A percentile compares a stretch with the other conserved stretches of the same genome.
These are phyloP conservation scores for Aphidius gifuensis DNA, from an alignment of 1,140 invertebrate genomes.

Conservation along the genomic window DNA sequence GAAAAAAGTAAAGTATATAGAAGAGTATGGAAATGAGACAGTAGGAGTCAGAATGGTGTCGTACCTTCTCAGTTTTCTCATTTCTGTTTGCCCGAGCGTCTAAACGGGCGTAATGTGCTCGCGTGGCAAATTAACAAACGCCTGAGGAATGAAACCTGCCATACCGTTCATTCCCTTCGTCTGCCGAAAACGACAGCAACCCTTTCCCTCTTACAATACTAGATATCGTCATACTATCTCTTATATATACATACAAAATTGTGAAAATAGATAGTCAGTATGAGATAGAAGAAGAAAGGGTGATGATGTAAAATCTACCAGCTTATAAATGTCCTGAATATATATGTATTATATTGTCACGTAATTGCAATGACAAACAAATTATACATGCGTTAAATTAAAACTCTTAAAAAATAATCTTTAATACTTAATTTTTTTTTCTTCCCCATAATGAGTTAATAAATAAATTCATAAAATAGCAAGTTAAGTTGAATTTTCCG, in stretches of 20 bases:
- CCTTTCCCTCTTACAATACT: conserved; percentile 14
- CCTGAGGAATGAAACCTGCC: conserved; percentile 35
- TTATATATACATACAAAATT: conserved; percentile 1
- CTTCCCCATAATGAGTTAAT: too few species aligned
- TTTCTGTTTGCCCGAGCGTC: conserved; percentile 29
- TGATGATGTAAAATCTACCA: too few species aligned
- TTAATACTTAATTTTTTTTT: too few species aligned
- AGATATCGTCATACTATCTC: conserved; percentile 23
- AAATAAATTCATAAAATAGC: too few species aligned
- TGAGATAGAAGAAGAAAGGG: too few species aligned
- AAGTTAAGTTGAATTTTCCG: too few species aligned
- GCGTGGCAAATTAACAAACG: conserved; percentile 45
- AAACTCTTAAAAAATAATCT: too few species aligned
- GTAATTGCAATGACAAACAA: too few species aligned
- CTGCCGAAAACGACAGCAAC: conserved; percentile 22
- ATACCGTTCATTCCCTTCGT: conserved; percentile 18
- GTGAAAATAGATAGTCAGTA: background rate
- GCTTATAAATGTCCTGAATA: too few species aligned
- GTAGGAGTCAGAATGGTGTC: conserved; percentile 21
- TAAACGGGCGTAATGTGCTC: conserved; percentile 35
- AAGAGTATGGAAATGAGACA: conserved; percentile 10
- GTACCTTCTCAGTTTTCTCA: conserved; percentile 31
- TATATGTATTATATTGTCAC: too few species aligned
- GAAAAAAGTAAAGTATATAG: background rate
- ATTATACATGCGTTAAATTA: too few species aligned